A percentile compares a stretch with the other conserved stretches of the same genome.
phyloP scores from a whole-genome alignment of 2,797 vertebrate species.

The Dallia pectoralis region DNA sequence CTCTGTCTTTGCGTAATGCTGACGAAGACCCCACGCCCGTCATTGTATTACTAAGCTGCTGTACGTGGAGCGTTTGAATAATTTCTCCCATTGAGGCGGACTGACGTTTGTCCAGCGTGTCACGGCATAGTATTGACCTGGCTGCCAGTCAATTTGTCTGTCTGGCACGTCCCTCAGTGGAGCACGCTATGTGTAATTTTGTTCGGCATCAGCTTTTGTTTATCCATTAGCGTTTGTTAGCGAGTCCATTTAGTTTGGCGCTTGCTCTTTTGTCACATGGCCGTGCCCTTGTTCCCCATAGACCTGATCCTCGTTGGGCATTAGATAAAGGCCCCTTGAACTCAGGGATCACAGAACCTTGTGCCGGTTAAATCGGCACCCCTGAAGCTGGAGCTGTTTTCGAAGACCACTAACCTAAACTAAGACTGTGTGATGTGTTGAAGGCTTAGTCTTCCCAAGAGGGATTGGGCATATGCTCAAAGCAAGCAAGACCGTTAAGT shows the following conservation, averaged over 20 bases:
- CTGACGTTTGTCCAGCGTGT: constrained; percentile 11
- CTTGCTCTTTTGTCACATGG: constrained; percentile 29
- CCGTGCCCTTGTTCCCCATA: constrained; percentile 42
- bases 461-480: neutral
- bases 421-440: neutral
- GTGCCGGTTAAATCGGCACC: constrained; percentile 39
- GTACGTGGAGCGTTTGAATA: neutral
- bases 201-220: constrained; percentile 16
- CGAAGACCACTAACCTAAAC: constrained; percentile 17
- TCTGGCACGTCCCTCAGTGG: constrained; percentile 1
- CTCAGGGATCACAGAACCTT: constrained; percentile 56
- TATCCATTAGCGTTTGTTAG: constrained; percentile 23
- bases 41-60: neutral
- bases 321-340: constrained; percentile 50
- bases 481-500: neutral
- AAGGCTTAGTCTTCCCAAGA: neutral
- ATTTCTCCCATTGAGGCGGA: neutral
- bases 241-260: neutral
- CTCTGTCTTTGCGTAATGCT: constrained; percentile 3
- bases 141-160: constrained; percentile 6
- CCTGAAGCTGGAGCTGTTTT: constrained; percentile 50
- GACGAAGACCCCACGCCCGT: constrained; percentile 19
- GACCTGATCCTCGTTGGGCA: constrained; percentile 45
- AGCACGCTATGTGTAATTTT: constrained; percentile 14
- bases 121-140: constrained; percentile 5